Percentiles rank a stretch among this genome's conserved stretches.
Conservation (phyloP, 2,797 vertebrate genomes). For the Odontamblyopus rebecca region DNA sequence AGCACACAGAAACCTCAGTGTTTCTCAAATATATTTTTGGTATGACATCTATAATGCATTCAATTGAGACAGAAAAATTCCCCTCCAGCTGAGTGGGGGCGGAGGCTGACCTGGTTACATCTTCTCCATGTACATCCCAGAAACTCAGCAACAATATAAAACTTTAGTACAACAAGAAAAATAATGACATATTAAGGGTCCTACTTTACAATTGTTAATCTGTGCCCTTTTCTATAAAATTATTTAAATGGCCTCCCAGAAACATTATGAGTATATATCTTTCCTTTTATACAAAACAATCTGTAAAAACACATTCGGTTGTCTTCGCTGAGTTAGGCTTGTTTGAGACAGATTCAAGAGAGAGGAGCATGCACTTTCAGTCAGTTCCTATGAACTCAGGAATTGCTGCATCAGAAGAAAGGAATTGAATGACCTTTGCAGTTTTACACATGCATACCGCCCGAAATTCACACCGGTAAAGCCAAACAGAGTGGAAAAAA, state of each 20-base stretch:
- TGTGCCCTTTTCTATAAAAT: slow-evolving; percentile 51
- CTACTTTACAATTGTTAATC: slow-evolving; percentile 53
- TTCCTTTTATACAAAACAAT: slow-evolving; percentile 76
- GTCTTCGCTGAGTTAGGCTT: slow-evolving; percentile 68
- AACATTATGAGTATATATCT: slow-evolving; percentile 71
- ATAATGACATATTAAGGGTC: slow-evolving; percentile 39
- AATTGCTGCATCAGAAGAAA: slow-evolving; percentile 11
- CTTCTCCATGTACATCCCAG: slow-evolving; percentile 55
- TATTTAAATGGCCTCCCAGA: slow-evolving; percentile 51
- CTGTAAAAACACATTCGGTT: slow-evolving; percentile 77
- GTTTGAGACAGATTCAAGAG: slow-evolving; percentile 43
- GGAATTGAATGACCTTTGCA: slow-evolving; percentile 32
- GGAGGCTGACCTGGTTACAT: slow-evolving; percentile 28
- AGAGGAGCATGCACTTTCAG: slow-evolving; percentile 38
- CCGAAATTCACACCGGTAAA: slow-evolving; percentile 28
- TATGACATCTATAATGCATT: slow-evolving; percentile 76
- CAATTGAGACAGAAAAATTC: slow-evolving; percentile 65
- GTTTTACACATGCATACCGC: slow-evolving; percentile 25
- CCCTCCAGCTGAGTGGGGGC: slow-evolving; percentile 21
- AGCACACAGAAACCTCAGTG: slow-evolving; percentile 41
- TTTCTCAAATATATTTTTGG: slow-evolving; percentile 81
- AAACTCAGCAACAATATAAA: slow-evolving; percentile 67
- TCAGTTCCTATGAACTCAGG: slow-evolving; percentile 33
- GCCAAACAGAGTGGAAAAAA: slow-evolving; percentile 46
- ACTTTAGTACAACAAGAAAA: slow-evolving; percentile 53